phyloP scores from a whole-genome alignment of 2,113 vertebrate species.

The Grallaria varia region DNA sequence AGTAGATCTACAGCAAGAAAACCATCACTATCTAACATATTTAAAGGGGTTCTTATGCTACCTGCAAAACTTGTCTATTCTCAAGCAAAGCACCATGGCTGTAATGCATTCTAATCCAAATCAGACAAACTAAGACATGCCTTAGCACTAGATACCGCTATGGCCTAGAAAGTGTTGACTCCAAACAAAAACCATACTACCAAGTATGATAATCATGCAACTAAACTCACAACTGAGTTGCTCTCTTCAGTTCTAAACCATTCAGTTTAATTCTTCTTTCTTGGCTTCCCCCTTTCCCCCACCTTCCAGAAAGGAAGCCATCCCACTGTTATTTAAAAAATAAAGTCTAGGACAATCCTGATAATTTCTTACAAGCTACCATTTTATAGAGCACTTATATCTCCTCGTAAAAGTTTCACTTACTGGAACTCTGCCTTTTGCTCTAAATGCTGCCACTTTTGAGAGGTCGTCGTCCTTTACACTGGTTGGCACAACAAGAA shows the following conservation, averaged over 20 bases:
- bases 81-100: not conserved
- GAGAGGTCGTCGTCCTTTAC: conserved; percentile 89
- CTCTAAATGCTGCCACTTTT: conserved; percentile 88
- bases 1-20: not conserved
- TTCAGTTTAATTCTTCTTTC: not conserved
- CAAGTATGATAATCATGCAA: not conserved
- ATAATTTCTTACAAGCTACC: not conserved
- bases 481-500: conserved; percentile 90
- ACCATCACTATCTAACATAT: not conserved
- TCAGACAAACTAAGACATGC: not conserved
- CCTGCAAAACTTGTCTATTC: not conserved
- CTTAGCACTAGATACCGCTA: not conserved
- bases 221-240: not conserved
- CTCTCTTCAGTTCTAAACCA: not conserved
- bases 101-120: not conserved
- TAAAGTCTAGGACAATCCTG: not conserved
- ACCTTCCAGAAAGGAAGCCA: not conserved
- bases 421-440: conserved; percentile 92
- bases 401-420: conserved; percentile 56
- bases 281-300: not conserved
- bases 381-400: not conserved
- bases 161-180: not conserved
- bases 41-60: not conserved
- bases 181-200: not conserved
- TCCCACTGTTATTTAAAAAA: not conserved